Conservation (phyloP, 2,113 vertebrate species). For the Saimiri boliviensis region DNA sequence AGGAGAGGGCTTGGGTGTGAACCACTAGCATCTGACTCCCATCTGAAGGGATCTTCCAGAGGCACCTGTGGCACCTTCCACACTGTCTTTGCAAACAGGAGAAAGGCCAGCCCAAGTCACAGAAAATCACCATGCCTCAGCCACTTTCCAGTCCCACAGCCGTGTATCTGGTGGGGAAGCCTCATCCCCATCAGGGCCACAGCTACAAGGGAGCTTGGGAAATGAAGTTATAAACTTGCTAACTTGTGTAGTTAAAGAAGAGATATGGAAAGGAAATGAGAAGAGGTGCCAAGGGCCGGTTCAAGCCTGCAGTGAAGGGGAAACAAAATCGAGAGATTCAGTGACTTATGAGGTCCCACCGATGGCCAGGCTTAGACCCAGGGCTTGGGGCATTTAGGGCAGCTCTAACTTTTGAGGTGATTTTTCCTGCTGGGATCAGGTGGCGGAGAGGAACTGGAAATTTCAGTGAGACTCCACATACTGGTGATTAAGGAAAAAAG, state of each 20-base stretch:
- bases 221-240: neutral
- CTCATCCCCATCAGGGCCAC: fast-evolving
- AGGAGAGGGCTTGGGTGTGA: fast-evolving
- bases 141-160: too few relatives aligned
- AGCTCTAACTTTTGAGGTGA: neutral
- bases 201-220: neutral
- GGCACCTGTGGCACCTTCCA: fast-evolving
- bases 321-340: neutral
- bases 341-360: neutral
- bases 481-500: neutral
- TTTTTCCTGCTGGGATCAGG: neutral
- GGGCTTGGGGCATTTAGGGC: neutral
- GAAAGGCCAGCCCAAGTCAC: neutral
- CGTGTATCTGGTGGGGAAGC: fast-evolving
- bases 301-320: neutral
- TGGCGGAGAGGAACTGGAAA: neutral
- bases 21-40: neutral
- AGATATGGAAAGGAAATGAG: fast-evolving
- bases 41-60: too few relatives aligned
- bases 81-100: neutral
- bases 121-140: fast-evolving
- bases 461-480: neutral
- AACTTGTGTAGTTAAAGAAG: neutral
- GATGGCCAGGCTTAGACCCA: neutral
- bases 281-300: neutral